phyloP scores from a whole-genome alignment of 2,888 invertebrate species.

The Panopea generosa region DNA sequence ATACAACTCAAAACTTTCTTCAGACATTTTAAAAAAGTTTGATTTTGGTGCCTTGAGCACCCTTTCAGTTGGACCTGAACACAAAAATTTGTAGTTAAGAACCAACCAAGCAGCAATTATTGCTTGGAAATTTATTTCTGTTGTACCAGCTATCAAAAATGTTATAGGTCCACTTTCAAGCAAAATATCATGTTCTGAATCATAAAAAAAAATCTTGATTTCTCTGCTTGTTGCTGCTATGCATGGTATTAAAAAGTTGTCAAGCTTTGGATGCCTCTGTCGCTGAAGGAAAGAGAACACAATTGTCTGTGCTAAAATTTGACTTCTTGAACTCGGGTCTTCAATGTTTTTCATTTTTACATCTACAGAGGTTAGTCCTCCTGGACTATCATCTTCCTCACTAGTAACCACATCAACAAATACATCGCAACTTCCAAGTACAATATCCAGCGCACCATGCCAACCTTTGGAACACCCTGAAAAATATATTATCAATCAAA shows the following conservation, averaged over 20 bases:
- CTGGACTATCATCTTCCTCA: slow-evolving; percentile 1
- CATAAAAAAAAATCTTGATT: slow-evolving; percentile 15
- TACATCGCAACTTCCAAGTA: not conserved
- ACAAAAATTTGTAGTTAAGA: slow-evolving; percentile 14
- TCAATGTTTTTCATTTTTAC: no score
- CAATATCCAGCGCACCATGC: slow-evolving; percentile 10
- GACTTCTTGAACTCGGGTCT: not conserved
- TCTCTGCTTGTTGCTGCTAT: slow-evolving; percentile 4
- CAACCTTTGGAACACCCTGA: slow-evolving; percentile 6
- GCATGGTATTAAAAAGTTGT: slow-evolving; percentile 9
- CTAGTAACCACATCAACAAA: no score
- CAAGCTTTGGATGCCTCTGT: not conserved
- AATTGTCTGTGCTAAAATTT: slow-evolving; percentile 8
- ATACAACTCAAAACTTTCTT: no score
- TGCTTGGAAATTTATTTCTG: not conserved
- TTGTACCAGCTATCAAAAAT: not conserved
- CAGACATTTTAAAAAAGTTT: no score
- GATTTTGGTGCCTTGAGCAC: slow-evolving; percentile 3
- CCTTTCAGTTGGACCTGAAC: slow-evolving; percentile 10
- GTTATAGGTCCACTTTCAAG: not conserved
- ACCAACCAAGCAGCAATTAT: slow-evolving; percentile 15
- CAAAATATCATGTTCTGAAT: slow-evolving; percentile 17
- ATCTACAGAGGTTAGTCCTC: not conserved
- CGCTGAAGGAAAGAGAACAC: slow-evolving; percentile 5
- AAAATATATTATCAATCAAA: no score